Evolutionary conservation across 2,888 invertebrate genomes (phyloP).

Genomic region (Melitaea athalia): DNA sequence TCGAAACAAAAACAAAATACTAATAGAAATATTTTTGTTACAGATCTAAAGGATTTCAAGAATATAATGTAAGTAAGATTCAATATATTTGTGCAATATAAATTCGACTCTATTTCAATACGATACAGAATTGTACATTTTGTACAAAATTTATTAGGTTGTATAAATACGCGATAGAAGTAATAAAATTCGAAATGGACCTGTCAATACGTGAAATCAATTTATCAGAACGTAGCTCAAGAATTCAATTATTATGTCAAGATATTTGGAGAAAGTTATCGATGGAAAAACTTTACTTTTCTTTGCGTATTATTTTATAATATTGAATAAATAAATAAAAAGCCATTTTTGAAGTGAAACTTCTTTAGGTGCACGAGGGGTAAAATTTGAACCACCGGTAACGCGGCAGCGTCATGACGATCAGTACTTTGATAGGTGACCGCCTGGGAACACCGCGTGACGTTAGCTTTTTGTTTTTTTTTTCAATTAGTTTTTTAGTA

Average conservation of each 20-base stretch:
- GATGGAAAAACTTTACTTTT: too few relatives aligned
- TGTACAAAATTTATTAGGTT: background rate
- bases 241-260: background rate
- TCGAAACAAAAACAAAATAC: background rate
- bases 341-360: too few relatives aligned
- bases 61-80: conserved; percentile 25
- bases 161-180: background rate
- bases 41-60: conserved; percentile 16
- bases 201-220: background rate
- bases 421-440: too few relatives aligned
- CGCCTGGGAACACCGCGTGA: too few relatives aligned
- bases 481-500: too few relatives aligned
- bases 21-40: conserved; percentile 17
- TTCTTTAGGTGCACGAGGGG: too few relatives aligned
- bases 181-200: background rate
- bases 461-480: too few relatives aligned
- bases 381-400: too few relatives aligned
- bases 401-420: too few relatives aligned
- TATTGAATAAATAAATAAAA: too few relatives aligned
- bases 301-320: too few relatives aligned
- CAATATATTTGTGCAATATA: background rate
- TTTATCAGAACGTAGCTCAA: background rate
- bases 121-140: background rate
- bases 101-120: background rate
- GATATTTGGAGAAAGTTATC: background rate